A percentile compares a stretch with the other conserved stretches of the same genome.
These are phyloP conservation scores for Emys orbicularis DNA, from an alignment of 2,797 vertebrate species.

Conservation along the genomic window DNA sequence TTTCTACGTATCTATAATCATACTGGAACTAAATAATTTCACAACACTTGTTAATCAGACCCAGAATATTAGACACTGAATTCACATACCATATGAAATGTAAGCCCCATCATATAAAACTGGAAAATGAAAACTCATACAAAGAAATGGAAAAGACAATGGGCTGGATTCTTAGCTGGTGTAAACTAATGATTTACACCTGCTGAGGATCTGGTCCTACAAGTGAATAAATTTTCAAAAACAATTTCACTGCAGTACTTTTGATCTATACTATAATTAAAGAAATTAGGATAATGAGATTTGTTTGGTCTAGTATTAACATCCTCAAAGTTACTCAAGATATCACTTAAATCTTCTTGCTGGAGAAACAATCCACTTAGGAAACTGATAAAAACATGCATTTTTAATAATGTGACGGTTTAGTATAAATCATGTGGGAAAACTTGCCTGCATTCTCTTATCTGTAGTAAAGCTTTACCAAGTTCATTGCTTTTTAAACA, in stretches of 20 bases:
- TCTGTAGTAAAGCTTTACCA: conserved; percentile 92
- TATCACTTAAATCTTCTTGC: background rate
- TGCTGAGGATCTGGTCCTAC: background rate
- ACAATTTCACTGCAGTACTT: background rate
- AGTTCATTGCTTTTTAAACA: conserved; percentile 96
- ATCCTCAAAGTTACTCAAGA: background rate
- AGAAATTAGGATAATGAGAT: background rate
- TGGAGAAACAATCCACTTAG: background rate
- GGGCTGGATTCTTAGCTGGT: conserved; percentile 3
- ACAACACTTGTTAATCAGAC: background rate
- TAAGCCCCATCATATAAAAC: background rate
- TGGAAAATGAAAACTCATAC: background rate
- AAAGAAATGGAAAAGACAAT: conserved; percentile 3
- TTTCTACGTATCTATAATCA: fast-evolving
- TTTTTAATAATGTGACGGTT: background rate
- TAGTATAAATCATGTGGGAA: background rate
- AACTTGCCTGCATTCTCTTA: conserved; percentile 95
- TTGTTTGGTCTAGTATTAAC: background rate
- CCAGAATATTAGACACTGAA: background rate
- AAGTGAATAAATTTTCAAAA: background rate
- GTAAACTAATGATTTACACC: background rate
- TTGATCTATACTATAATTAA: background rate
- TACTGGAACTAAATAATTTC: background rate
- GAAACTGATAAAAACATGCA: background rate
- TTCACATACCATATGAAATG: background rate